These are phyloP conservation scores for Galeruca laticollis DNA, from an alignment of 2,888 invertebrate species.

Conservation along the genomic window DNA sequence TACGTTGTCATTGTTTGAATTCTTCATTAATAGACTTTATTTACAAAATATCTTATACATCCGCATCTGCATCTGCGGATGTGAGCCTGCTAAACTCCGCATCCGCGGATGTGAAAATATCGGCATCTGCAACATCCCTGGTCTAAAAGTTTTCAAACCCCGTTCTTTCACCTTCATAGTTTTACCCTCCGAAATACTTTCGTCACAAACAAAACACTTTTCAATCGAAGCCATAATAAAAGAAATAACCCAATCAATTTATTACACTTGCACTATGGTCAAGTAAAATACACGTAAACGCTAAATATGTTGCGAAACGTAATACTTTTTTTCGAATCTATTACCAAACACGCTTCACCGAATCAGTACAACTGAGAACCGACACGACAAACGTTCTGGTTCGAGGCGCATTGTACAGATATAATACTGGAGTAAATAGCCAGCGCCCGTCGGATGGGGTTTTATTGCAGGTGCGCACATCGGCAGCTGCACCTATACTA, in stretches of 20 bases:
- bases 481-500: background rate
- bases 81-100: too few species aligned
- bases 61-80: too few species aligned
- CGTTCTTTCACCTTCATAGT: background rate
- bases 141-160: conserved; percentile 1
- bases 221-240: conserved; percentile 1
- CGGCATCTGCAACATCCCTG: too few species aligned
- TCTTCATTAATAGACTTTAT: too few species aligned
- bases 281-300: conserved; percentile 1
- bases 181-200: conserved; percentile 7
- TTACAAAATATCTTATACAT: too few species aligned
- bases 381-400: conserved; percentile 1
- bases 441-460: too few species aligned
- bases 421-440: too few species aligned
- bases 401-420: background rate
- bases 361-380: background rate
- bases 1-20: too few species aligned
- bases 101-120: too few species aligned
- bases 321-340: background rate
- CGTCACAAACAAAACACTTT: conserved; percentile 3
- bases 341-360: background rate
- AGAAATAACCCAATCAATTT: background rate
- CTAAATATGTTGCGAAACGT: conserved; percentile 1
- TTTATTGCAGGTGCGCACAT: background rate
- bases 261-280: conserved; percentile 1